Evolutionary conservation across 2,888 invertebrate species (phyloP), one percentile per base, ranked within the genome.

Genomic region (Ormia ochracea): DNA sequence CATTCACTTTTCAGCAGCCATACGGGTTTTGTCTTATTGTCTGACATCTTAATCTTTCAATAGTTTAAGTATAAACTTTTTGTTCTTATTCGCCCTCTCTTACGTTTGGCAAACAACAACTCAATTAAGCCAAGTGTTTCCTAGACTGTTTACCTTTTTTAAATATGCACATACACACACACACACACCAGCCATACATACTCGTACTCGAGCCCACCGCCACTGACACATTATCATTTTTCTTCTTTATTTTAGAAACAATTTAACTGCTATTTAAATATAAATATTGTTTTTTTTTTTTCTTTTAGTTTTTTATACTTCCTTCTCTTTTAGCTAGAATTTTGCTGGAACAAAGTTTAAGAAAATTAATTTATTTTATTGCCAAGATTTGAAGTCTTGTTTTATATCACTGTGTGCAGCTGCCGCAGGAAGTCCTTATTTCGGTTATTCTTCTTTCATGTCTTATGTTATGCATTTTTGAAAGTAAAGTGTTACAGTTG

Each of bases 331-430:
- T 10, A n/a, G 4, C 12, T 21, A 26, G 10, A 41, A 56, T n/a
- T 26, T 19, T 17, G 28, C 19, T 19, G 41, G 21, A 14, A 33
- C 10, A 31, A 54, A 58, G 31, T 23, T 23, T 21, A 23, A 41
- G 31, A 72, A 70, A 79, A 79, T 79, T 79, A 66, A 79, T 79
- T 75, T 75, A 75, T 74, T 79, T 79, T 72, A 72, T 75, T 79
- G 70, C 33, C 43, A n/a, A 31, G 63, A 50, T 77, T 61, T 61
- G 21, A 54, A 52, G n/a, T 41, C 9, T 14, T 41, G n/a, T 12
- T 12, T 28, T 43, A 12, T 6, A 10, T 45, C 43, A 23, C 6
- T n/a, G 3, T 33, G 50, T 59, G 59, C 75, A 68, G 75, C 68
- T 75, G 75, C 66, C 50, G 41, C 66, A 75, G 68, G 68, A 75